Conservation (phyloP, 2,113 vertebrate genomes). For the Daubentonia madagascariensis region DNA sequence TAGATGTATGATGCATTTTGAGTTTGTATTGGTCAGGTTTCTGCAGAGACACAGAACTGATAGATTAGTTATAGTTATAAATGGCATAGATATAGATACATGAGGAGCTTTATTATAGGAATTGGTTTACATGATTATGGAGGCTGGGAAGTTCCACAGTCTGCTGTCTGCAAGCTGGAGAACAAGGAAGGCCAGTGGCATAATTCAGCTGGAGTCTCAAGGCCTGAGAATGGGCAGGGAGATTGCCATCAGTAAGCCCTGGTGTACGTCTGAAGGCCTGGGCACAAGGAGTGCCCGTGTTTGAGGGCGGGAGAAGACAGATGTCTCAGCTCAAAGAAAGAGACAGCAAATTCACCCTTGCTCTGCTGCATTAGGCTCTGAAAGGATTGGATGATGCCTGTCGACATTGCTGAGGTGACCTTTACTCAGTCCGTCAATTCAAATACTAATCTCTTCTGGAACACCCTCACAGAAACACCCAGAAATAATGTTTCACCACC, state of each 20-base stretch:
- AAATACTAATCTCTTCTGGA: not conserved
- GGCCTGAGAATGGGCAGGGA: fast-evolving
- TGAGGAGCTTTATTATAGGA: not conserved
- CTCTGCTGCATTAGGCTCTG: too few relatives aligned
- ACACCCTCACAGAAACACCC: not conserved
- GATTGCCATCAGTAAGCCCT: not conserved
- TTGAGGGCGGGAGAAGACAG: not conserved
- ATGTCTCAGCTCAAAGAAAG: not conserved
- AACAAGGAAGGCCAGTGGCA: not conserved
- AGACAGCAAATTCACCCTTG: not conserved
- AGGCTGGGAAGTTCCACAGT: not conserved
- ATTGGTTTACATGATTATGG: not conserved
- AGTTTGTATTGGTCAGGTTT: not conserved
- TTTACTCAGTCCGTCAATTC: not conserved
- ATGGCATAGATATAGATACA: not conserved
- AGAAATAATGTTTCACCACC: not conserved
- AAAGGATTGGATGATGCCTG: not conserved
- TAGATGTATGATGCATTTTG: not conserved
- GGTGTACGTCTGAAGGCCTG: not conserved
- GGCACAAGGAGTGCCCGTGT: not conserved
- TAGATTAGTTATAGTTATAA: not conserved
- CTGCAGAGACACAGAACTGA: not conserved
- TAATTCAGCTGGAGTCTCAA: not conserved
- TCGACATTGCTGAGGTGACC: not conserved
- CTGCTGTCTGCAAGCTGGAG: not conserved